These are phyloP conservation scores for Littorina saxatilis DNA, from an alignment of 1,140 invertebrate genomes.

Conservation along the genomic window DNA sequence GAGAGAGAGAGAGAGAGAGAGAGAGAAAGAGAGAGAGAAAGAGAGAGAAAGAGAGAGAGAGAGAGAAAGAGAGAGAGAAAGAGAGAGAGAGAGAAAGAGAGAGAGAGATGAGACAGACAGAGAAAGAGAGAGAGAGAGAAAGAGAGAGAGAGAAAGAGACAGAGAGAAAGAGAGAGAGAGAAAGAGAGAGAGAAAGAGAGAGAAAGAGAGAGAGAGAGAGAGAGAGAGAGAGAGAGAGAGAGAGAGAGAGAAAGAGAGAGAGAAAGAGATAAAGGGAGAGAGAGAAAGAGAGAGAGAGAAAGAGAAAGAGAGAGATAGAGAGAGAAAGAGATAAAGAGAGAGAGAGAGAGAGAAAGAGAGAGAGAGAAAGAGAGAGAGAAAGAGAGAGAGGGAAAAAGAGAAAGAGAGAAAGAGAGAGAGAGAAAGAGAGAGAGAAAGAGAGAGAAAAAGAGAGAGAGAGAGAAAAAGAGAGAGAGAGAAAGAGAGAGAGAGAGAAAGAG, in stretches of 20 bases:
- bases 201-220: neutral
- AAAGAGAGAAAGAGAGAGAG: no score
- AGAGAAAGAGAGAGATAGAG: neutral
- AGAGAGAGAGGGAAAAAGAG: no score
- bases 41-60: neutral
- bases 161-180: neutral
- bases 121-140: neutral
- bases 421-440: no score
- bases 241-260: no score
- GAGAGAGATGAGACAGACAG: neutral
- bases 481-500: no score
- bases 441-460: no score
- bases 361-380: no score
- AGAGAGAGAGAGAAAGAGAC: neutral
- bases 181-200: neutral
- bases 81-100: neutral
- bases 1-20: neutral
- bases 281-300: neutral
- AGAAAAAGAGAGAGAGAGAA: no score
- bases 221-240: neutral
- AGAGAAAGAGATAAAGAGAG: neutral
- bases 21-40: neutral
- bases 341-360: neutral
- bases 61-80: neutral
- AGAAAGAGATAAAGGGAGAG: no score